Evolutionary conservation across 2,888 invertebrate species (phyloP).

Genomic region (Neoaliturus tenellus): DNA sequence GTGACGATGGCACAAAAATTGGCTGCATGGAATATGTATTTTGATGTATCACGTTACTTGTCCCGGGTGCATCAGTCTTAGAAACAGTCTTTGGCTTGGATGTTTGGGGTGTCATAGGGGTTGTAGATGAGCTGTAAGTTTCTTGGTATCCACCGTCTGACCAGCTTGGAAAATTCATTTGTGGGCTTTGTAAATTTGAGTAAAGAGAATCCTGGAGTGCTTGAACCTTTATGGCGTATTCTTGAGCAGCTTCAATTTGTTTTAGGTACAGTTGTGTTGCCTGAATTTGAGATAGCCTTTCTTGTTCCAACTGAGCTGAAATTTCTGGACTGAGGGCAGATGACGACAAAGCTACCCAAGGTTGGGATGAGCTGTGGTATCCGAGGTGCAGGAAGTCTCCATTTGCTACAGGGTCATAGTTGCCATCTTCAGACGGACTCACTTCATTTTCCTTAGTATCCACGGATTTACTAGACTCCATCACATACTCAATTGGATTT

Average conservation of each 20-base stretch:
- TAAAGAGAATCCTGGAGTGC: not conserved
- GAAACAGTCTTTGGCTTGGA: not conserved
- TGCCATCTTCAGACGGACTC: not conserved
- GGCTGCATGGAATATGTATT: not conserved
- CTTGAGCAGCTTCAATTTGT: constrained; percentile 13
- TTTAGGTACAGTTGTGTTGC: not conserved
- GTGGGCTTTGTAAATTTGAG: not conserved
- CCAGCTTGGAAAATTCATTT: not conserved
- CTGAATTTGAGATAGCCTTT: constrained; percentile 2
- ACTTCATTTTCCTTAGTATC: not conserved
- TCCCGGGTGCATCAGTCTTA: not conserved
- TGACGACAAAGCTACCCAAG: not conserved
- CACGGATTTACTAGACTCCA: not conserved
- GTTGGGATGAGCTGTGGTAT: not conserved
- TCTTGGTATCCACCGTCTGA: not conserved
- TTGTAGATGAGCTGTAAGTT: not conserved
- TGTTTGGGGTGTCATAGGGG: not conserved
- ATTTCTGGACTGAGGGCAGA: not conserved
- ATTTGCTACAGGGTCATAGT: not conserved
- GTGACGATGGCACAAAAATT: not conserved
- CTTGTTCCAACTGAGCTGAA: not conserved
- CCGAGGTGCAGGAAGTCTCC: not conserved
- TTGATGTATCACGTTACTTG: not conserved
- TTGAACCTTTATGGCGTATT: constrained; percentile 6
- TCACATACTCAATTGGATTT: not conserved